A percentile compares a stretch with the other conserved stretches of the same genome.
phyloP scores from a whole-genome alignment of 2,888 invertebrate species.

The Orchestes rusci region DNA sequence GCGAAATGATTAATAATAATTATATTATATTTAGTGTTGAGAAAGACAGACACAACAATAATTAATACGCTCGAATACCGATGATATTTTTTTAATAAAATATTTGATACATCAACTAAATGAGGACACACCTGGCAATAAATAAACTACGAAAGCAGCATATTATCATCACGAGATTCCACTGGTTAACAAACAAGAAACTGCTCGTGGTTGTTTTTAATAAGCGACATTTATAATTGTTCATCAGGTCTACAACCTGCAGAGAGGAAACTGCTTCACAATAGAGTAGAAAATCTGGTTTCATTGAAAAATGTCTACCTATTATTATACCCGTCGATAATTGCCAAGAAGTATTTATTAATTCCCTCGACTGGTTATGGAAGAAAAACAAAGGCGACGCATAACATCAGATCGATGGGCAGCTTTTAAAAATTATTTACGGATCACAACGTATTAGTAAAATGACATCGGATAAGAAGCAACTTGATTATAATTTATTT shows the following conservation, averaged over 20 bases:
- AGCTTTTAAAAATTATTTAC: constrained; percentile 17
- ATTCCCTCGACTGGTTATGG: no score
- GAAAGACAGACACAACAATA: no score
- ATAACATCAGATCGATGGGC: no score
- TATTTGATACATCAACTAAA: no score
- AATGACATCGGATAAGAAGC: constrained; percentile 29
- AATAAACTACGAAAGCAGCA: no score
- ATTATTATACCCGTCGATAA: constrained; percentile 24
- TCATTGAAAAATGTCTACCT: constrained; percentile 25
- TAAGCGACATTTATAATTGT: constrained; percentile 24
- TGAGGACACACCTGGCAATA: no score
- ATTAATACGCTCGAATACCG: no score
- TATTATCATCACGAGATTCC: no score
- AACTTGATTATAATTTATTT: constrained; percentile 31
- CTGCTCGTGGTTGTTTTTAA: constrained; percentile 17
- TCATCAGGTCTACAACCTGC: constrained; percentile 23
- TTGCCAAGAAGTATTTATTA: constrained; percentile 24
- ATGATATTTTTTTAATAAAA: no score
- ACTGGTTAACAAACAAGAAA: constrained; percentile 22
- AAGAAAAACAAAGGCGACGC: constrained; percentile 18
- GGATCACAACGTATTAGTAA: constrained; percentile 22
- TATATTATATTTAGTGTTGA: no score
- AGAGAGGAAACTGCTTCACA: constrained; percentile 22
- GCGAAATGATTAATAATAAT: no score
- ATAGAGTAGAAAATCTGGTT: constrained; percentile 26